These are phyloP conservation scores for Protomyctophum bolini DNA, from an alignment of 2,113 vertebrate species.

Conservation along the genomic window DNA sequence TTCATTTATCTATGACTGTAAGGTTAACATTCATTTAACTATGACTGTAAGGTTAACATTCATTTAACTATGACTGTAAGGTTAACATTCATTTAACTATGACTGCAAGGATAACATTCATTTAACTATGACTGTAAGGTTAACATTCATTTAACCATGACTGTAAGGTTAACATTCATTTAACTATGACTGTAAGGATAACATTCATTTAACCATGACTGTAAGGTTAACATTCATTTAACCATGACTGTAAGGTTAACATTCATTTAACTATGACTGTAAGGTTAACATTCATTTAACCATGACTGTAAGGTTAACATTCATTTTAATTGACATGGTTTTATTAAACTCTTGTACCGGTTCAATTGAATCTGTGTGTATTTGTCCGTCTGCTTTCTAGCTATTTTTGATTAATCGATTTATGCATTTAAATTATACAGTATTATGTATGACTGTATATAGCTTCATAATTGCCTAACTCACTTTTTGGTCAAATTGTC, in stretches of 20 bases:
- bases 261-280: slow-evolving; percentile 93
- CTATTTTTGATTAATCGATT: too few relatives aligned
- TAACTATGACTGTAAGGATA: slow-evolving; percentile 87
- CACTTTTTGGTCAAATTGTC: too few relatives aligned
- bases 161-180: slow-evolving; percentile 82
- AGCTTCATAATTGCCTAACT: too few relatives aligned
- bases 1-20: too few relatives aligned
- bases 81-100: slow-evolving; percentile 77
- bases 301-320: too few relatives aligned
- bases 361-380: background rate
- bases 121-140: slow-evolving; percentile 89
- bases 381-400: background rate
- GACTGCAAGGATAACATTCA: slow-evolving; percentile 87
- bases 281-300: too few relatives aligned
- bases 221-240: slow-evolving; percentile 87
- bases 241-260: slow-evolving; percentile 85
- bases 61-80: slow-evolving; percentile 91
- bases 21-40: slow-evolving; percentile 82
- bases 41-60: slow-evolving; percentile 85
- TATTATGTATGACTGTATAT: too few relatives aligned
- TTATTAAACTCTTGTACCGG: too few relatives aligned
- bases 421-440: too few relatives aligned
- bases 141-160: slow-evolving; percentile 88
- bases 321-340: too few relatives aligned
- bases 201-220: slow-evolving; percentile 90